Evolutionary conservation across 1,140 invertebrate species (phyloP).

Genomic region (Drusus annulatus): DNA sequence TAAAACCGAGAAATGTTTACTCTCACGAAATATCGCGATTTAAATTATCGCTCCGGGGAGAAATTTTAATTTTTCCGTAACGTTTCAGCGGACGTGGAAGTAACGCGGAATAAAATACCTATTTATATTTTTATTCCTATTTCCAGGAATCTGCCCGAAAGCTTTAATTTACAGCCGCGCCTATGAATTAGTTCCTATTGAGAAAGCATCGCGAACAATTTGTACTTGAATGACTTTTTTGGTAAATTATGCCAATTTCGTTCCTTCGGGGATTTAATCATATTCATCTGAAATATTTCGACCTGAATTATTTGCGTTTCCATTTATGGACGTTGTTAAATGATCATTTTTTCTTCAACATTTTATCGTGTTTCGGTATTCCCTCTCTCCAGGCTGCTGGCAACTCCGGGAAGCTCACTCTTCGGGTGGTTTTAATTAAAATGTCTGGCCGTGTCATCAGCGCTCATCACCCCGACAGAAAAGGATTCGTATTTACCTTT

Average conservation of each 20-base stretch:
- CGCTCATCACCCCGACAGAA: constrained; percentile 10
- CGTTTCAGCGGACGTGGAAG: no score
- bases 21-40: no score
- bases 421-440: constrained; percentile 49
- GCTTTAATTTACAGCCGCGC: constrained; percentile 14
- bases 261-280: constrained; percentile 21
- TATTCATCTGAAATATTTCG: not conserved
- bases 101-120: no score
- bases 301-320: not conserved
- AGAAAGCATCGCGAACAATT: constrained; percentile 3
- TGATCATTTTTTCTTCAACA: not conserved
- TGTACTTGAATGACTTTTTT: constrained; percentile 28
- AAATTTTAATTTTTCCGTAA: no score
- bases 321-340: not conserved
- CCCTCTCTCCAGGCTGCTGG: not conserved
- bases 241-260: constrained; percentile 36
- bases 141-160: not conserved
- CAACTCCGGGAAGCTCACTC: not conserved
- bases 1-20: no score
- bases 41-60: no score
- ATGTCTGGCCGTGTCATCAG: constrained; percentile 47
- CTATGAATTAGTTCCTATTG: constrained; percentile 18
- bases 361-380: not conserved
- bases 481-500: no score
- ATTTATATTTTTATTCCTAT: no score